Base-by-base conservation (phyloP, 2,797 vertebrate genomes). In the Pangasius krempfi region DNA sequence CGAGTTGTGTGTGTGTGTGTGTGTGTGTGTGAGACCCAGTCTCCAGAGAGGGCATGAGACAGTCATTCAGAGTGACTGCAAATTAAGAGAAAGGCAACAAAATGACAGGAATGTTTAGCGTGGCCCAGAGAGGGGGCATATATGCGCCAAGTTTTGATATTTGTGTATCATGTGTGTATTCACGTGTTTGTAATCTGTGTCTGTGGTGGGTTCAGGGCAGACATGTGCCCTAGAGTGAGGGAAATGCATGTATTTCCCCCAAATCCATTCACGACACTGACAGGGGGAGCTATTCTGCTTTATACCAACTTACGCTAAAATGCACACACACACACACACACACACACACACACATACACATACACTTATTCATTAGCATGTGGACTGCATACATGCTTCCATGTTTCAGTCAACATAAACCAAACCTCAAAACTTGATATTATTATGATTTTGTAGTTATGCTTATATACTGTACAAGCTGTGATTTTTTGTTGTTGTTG, bases 1-100 rank as follows among this genome's bases (percentile, higher is more conserved):
- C 50, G 81, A 84, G 62, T 84, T 75, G n/a, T 85, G 14, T 81
- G 70, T 86, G 70, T 88, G 89, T 22, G 64, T 73, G 72, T 60
- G 84, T 60, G 25, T 16, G 37, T 37, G 37, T 37, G 37, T 37
- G 37, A 33, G 44, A 25, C 76, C 37, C 70, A 60, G 78, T 91
- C 90, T 88, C 84, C 27, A 68, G 87, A 84, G 88, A 92, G 75
- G 47, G 50, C 37, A 88, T 68, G 47, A 79, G 84, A 85, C 47
- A 9, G n/a, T 56, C 62, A 88, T 73, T 87, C 47, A 62, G 20
- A 90, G 47, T 70, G 79, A 86, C 70, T 44, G 80, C 89, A 89
- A 91, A 91, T 92, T 92, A 91, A 92, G 88, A 85, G 80, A 64
- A 85, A 81, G 87, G 86, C 89, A 88, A 76, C 50, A 76, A 90